These are phyloP conservation scores for Drosophila emarginata DNA, from an alignment of 2,888 invertebrate genomes.

Conservation along the genomic window DNA sequence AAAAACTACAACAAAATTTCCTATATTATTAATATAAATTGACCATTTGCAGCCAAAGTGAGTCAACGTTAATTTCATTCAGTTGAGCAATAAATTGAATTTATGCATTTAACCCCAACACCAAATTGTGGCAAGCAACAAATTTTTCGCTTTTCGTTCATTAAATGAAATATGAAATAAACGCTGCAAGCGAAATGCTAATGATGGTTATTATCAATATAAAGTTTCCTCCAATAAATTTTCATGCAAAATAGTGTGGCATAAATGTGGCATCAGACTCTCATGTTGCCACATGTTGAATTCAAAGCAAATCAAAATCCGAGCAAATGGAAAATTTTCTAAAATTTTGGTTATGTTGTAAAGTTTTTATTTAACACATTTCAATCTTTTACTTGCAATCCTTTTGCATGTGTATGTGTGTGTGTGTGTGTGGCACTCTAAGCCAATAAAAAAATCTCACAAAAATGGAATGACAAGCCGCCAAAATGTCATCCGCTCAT, in stretches of 20 bases:
- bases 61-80: conserved; percentile 29
- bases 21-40: too few species aligned
- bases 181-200: conserved; percentile 13
- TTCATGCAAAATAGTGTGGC: not conserved
- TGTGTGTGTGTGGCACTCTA: conserved; percentile 17
- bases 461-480: conserved; percentile 63
- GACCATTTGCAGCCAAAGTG: not conserved
- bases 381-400: not conserved
- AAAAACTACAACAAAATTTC: too few species aligned
- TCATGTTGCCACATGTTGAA: not conserved
- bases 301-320: not conserved
- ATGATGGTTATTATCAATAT: conserved; percentile 9
- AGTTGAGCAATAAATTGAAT: conserved; percentile 41
- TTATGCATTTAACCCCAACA: conserved; percentile 19
- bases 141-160: conserved; percentile 10
- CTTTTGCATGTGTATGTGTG: conserved; percentile 6
- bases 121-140: conserved; percentile 30
- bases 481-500: conserved; percentile 62
- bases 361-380: not conserved
- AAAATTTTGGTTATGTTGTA: conserved; percentile 1
- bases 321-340: not conserved
- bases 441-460: conserved; percentile 65
- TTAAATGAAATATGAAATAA: conserved; percentile 16
- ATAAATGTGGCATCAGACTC: not conserved
- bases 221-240: not conserved